phyloP scores from a whole-genome alignment of 2,113 vertebrate genomes.

The Neotragus moschatus region DNA sequence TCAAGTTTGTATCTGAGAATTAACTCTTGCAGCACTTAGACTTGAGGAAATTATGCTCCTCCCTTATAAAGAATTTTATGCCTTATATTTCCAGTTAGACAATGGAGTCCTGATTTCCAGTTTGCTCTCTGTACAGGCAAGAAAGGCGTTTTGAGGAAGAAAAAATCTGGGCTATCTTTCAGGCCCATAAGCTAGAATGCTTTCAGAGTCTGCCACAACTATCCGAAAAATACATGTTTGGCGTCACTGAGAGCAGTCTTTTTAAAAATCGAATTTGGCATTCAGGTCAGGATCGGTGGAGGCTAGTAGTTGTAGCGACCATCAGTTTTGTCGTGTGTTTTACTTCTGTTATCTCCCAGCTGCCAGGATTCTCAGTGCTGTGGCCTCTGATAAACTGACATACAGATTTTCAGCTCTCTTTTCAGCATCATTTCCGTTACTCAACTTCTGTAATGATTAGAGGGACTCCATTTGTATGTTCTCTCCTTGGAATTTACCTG shows the following conservation, averaged over 20 bases:
- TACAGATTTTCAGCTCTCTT: neutral
- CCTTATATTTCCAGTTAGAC: neutral
- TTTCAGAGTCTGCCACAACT: constrained; percentile 21
- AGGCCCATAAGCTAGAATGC: neutral
- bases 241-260: neutral
- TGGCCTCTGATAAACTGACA: neutral
- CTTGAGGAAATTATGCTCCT: neutral
- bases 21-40: neutral
- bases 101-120: neutral
- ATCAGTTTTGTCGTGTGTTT: neutral
- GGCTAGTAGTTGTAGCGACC: neutral
- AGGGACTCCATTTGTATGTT: neutral
- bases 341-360: neutral
- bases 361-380: neutral
- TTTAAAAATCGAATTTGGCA: neutral
- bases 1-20: neutral
- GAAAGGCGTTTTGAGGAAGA: constrained; percentile 1
- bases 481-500: neutral
- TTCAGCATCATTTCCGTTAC: neutral
- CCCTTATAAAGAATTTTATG: neutral
- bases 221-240: neutral
- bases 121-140: neutral
- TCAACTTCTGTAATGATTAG: neutral
- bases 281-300: neutral
- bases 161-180: neutral